phyloP scores from a whole-genome alignment of 1,140 invertebrate genomes.

The Mya arenaria region DNA sequence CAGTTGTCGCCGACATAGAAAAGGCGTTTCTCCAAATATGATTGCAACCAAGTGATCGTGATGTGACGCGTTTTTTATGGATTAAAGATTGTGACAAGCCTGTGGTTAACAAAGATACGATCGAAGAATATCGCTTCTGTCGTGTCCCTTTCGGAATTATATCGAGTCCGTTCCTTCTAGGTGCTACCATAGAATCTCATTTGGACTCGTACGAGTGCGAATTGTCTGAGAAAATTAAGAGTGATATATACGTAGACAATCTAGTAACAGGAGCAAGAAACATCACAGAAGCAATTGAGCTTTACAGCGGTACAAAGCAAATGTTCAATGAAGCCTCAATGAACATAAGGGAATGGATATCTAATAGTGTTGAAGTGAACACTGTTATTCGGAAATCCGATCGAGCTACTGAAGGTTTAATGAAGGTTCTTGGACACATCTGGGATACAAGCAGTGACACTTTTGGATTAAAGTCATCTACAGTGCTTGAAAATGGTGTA shows the following conservation, averaged over 20 bases:
- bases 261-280: too few relatives aligned
- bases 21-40: slow-evolving; percentile 24
- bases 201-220: too few relatives aligned
- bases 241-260: too few relatives aligned
- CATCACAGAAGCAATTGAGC: too few relatives aligned
- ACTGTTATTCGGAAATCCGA: not conserved
- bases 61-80: slow-evolving; percentile 7
- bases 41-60: not conserved
- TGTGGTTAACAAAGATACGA: not conserved
- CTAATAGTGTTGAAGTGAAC: slow-evolving; percentile 14
- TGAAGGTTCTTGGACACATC: slow-evolving; percentile 4
- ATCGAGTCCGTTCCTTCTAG: slow-evolving; percentile 4
- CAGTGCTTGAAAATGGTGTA: too few relatives aligned
- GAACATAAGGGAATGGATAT: slow-evolving; percentile 31
- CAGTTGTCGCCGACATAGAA: slow-evolving; percentile 6
- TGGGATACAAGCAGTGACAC: slow-evolving; percentile 9
- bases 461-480: too few relatives aligned
- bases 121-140: slow-evolving; percentile 21
- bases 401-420: not conserved
- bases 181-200: too few relatives aligned
- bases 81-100: not conserved
- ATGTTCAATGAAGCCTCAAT: slow-evolving; percentile 19
- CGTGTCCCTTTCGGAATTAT: slow-evolving; percentile 5
- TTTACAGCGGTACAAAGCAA: too few relatives aligned
- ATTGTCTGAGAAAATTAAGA: too few relatives aligned